Evolutionary conservation across 1,140 invertebrate genomes (phyloP).

Genomic region (Drosophila ohnishii): DNA sequence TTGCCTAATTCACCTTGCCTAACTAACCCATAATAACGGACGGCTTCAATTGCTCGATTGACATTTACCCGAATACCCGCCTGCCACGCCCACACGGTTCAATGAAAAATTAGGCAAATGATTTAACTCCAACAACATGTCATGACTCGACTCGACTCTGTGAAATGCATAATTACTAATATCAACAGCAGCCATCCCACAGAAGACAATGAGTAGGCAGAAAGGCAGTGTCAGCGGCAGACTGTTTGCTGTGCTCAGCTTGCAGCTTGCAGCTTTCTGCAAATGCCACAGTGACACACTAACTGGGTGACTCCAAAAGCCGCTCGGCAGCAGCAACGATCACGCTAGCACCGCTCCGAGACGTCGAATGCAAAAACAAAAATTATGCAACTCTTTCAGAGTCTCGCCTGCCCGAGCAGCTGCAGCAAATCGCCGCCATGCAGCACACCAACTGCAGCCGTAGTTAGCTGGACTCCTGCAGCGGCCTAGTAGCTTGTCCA

Average conservation of each 20-base stretch:
- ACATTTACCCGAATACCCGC: slow-evolving; percentile 26
- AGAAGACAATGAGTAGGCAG: slow-evolving; percentile 48
- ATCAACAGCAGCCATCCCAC: slow-evolving; percentile 53
- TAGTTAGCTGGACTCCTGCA: slow-evolving; percentile 39
- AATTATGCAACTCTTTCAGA: slow-evolving; percentile 64
- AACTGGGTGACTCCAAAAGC: slow-evolving; percentile 72
- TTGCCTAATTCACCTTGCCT: slow-evolving; percentile 1
- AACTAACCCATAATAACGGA: slow-evolving; percentile 17
- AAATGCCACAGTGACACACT: slow-evolving; percentile 78
- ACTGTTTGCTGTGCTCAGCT: slow-evolving; percentile 12
- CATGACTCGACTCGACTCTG: slow-evolving; percentile 55
- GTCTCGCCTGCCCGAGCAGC: slow-evolving; percentile 50
- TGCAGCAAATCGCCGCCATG: slow-evolving; percentile 31
- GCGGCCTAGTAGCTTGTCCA: slow-evolving; percentile 18
- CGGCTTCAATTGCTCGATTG: slow-evolving; percentile 22
- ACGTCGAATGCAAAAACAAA: slow-evolving; percentile 51
- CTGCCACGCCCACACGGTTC: slow-evolving; percentile 28
- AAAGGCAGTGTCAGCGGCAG: slow-evolving; percentile 41
- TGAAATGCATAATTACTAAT: slow-evolving; percentile 71
- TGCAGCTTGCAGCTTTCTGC: slow-evolving; percentile 34
- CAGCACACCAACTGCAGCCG: slow-evolving; percentile 3
- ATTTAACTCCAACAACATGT: slow-evolving; percentile 39
- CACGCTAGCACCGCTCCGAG: slow-evolving; percentile 22
- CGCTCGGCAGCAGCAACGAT: slow-evolving; percentile 32
- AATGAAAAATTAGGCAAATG: slow-evolving; percentile 51